phyloP scores from a whole-genome alignment of 2,113 vertebrate genomes.

The Piaya cayana region DNA sequence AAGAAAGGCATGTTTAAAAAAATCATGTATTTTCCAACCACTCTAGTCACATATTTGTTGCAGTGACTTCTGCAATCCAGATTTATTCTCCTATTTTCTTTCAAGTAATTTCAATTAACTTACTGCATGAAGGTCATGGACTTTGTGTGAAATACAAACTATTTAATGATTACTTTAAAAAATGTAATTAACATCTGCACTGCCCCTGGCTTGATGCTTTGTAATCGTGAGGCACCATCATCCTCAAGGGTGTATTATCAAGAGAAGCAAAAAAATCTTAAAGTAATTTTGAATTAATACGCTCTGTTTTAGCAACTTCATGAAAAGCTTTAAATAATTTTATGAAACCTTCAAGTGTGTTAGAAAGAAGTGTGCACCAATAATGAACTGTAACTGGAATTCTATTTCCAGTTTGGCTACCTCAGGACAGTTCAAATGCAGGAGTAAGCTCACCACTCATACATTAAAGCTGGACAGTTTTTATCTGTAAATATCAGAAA shows the following conservation, averaged over 20 bases:
- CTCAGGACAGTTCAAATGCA: background rate
- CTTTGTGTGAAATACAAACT: background rate
- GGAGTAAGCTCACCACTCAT: background rate
- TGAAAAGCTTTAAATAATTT: background rate
- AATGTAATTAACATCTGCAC: constrained; percentile 29
- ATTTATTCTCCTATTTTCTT: background rate
- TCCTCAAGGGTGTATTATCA: background rate
- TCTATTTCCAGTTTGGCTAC: background rate
- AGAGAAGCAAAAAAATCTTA: background rate
- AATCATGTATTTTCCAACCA: background rate
- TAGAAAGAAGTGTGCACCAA: background rate
- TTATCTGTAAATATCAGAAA: background rate
- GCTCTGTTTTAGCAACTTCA: background rate
- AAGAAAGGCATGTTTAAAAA: background rate
- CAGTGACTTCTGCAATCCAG: background rate
- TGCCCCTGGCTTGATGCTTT: background rate
- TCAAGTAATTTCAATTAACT: background rate
- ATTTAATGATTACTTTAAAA: constrained; percentile 10
- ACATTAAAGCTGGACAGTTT: background rate
- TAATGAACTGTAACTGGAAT: background rate
- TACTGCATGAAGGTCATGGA: background rate
- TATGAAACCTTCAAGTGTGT: background rate
- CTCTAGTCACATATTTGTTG: background rate
- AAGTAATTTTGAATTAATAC: constrained; percentile 4
- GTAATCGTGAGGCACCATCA: background rate